Evolutionary conservation across 1,140 invertebrate species (phyloP).

Genomic region (Ceratitis capitata): DNA sequence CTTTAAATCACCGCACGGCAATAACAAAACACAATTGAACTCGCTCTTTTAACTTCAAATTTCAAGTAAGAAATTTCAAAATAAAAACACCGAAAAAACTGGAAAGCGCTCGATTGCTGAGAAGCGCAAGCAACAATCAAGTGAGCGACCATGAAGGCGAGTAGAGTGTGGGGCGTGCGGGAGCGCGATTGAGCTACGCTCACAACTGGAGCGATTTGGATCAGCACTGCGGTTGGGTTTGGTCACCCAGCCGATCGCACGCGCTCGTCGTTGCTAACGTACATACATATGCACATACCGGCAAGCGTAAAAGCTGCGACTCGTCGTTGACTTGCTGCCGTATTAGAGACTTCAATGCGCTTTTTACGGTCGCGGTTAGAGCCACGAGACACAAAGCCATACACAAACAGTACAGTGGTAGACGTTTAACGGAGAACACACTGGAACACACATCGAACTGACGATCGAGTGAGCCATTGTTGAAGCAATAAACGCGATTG

Average conservation of each 20-base stretch:
- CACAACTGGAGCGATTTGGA: conserved; percentile 11
- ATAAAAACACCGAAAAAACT: neutral
- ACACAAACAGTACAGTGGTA: conserved; percentile 11
- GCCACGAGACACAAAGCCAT: neutral
- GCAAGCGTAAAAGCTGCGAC: neutral
- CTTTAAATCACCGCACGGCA: neutral
- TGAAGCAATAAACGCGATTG: no score
- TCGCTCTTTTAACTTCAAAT: neutral
- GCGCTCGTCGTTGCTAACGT: neutral
- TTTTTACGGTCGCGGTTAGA: conserved; percentile 14
- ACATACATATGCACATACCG: neutral
- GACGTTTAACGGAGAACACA: conserved; percentile 27
- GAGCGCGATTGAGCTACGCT: neutral
- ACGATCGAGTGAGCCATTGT: no score
- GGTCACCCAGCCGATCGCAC: conserved; percentile 1
- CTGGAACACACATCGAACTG: neutral
- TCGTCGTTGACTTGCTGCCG: neutral
- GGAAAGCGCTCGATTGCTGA: neutral
- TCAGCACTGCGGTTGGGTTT: conserved; percentile 26
- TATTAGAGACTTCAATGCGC: neutral
- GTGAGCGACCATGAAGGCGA: neutral
- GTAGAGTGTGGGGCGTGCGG: neutral
- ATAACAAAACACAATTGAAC: neutral
- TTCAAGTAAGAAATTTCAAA: neutral
- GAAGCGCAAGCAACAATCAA: neutral